Base-by-base conservation (phyloP, 2,888 invertebrate genomes). In the Chloroclystis v-ata region DNA sequence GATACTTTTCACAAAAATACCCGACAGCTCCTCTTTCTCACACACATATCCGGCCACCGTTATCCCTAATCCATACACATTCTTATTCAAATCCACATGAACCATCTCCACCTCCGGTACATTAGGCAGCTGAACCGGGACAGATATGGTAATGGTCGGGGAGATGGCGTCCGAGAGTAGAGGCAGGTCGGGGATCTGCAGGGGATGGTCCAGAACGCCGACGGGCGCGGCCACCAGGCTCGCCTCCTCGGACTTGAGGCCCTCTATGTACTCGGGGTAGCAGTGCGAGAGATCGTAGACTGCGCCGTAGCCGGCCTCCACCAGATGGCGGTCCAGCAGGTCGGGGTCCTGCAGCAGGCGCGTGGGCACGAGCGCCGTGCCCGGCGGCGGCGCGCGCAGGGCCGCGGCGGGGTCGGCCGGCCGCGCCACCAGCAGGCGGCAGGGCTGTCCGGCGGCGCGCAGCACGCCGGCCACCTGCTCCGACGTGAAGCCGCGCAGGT, bases 1-100 rank as follows among this genome's bases (percentile, higher is more conserved):
- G 63, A 99, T 96, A 76, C 98, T 98, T 82, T 99, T 98, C 11
- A 99, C 98, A 88, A 99, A 99, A 69, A 99, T 98, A 5, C 99
- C 99, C n/a, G 97, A 98, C 41, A 99, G 90, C 81, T 99, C 99
- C 85, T 99, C 99, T 85, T 97, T 97, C 78, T 97, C 97, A 82
- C 98, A 97, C 29, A 98, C 97, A 83, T 98, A 98, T 37, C 98
- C 98, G 2, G 98, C 98, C 42, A 98, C 97, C 2, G 98, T 98
- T 62, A 98, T 97, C 35, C 98, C 98, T 52, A 97, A 89, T 24
- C 98, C 95, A 69, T 97, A 95, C 48, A 94, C 94, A 83, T 97
- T 97, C 80, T 98, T 98, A 67, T 92, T 92, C 54, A 98, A 89
- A 77, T 96, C 94, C 30, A 98, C 96, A 63, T 94, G 94, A 73